Conservation (phyloP, 2,113 vertebrate species). For the Phocoena phocoena region DNA sequence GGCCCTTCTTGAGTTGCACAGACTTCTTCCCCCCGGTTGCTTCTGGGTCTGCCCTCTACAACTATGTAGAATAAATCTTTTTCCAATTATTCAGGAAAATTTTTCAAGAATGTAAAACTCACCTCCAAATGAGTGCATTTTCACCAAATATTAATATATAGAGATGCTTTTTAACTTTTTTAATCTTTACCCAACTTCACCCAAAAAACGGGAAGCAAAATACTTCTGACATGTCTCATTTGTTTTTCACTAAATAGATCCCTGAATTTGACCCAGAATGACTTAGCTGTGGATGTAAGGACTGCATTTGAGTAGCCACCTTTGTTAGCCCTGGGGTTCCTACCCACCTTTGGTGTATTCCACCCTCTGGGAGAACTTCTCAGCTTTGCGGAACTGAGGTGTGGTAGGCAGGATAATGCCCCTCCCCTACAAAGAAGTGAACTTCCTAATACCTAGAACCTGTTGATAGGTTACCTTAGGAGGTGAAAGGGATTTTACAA, state of each 20-base stretch:
- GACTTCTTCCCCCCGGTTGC: background rate
- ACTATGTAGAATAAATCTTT: background rate
- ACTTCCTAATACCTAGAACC: background rate
- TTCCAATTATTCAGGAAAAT: background rate
- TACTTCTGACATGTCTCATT: background rate
- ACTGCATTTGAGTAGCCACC: background rate
- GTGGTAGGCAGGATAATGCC: background rate
- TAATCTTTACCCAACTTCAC: background rate
- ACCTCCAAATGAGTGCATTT: background rate
- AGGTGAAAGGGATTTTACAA: background rate
- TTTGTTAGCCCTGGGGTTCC: background rate
- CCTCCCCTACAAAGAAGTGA: background rate
- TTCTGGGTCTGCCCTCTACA: background rate
- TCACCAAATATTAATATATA: background rate
- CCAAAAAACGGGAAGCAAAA: background rate
- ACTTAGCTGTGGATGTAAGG: background rate
- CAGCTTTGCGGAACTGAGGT: background rate
- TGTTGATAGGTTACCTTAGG: background rate
- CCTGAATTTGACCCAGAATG: background rate
- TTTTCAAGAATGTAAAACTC: slow-evolving; percentile 32
- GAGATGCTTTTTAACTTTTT: background rate
- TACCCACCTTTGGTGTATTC: background rate
- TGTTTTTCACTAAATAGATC: background rate
- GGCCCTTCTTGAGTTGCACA: background rate
- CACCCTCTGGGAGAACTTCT: background rate